Base-by-base conservation (phyloP, 2,113 vertebrate genomes). In the Lagopus muta region DNA sequence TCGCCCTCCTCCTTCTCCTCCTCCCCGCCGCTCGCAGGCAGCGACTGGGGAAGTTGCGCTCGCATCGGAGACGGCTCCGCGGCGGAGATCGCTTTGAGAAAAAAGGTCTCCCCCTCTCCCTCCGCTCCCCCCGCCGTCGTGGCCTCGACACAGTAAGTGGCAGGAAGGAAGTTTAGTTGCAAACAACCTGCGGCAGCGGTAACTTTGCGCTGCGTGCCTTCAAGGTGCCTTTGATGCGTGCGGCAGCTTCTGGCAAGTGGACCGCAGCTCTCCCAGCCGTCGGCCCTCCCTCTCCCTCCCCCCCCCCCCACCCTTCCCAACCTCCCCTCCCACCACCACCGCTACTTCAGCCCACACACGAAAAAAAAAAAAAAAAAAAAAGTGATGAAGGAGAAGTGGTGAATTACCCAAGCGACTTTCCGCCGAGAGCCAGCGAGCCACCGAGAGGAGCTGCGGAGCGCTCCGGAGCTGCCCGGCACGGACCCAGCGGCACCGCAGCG, bases 161-260 rank as follows among this genome's bases (percentile, higher is more conserved):
- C 93, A 90, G 95, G 93, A 93, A 94, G 93, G 95, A 85, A 45
- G 79, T 71, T 92, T 93, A 96, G 90, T 98, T 97, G 97, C 93
- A 48, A 67, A 91, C 93, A 94, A 93, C 93, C 96, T 90, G 92
- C 93, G 73, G 93, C 89, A 87, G 86, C 95, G 89, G 86, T 72
- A 97, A 97, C 96, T 97, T 95, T 92, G 77, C 10, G 89, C 93
- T 88, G 94, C 88, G 14, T 81, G 94, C 45, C 92, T 28, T 94
- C 96, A 96, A 96, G 96, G 96, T 96, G 96, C 96, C 96, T 97
- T 96, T 96, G 93, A 85, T 91, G 93, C 65, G 81, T 43, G 89
- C 90, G 32, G 93, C 89, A 67, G 93, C 90, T 94, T 82, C 94
- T 91, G 85, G 74, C 64, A 88, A 91, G 85, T 55, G 95, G 93